These are phyloP conservation scores for Sesamia nonagrioides DNA, from an alignment of 1,140 invertebrate species.

Conservation along the genomic window DNA sequence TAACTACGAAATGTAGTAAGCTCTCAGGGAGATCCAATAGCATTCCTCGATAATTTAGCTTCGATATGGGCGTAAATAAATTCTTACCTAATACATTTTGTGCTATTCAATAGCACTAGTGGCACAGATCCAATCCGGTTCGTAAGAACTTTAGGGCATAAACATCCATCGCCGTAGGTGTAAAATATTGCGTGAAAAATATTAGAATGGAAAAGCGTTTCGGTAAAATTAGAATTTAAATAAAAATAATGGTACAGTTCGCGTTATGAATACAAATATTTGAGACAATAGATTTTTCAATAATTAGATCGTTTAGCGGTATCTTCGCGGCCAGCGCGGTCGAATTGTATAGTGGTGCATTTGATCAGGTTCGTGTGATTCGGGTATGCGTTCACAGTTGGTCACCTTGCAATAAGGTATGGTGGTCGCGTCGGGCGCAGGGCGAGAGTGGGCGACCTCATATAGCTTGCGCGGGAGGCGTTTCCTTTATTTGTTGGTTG, in stretches of 20 bases:
- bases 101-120: conserved; percentile 34
- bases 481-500: conserved; percentile 85
- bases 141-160: conserved; percentile 17
- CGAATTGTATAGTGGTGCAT: conserved; percentile 73
- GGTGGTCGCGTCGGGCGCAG: conserved; percentile 78
- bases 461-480: conserved; percentile 82
- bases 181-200: conserved; percentile 21
- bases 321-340: conserved; percentile 70
- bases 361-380: conserved; percentile 62
- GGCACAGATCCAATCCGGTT: conserved; percentile 36
- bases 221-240: conserved; percentile 28
- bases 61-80: conserved; percentile 19
- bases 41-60: conserved; percentile 28
- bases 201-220: not conserved
- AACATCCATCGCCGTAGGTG: not conserved
- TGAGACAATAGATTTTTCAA: conserved; percentile 62
- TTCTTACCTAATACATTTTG: conserved; percentile 36
- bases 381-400: conserved; percentile 69
- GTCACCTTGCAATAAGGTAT: conserved; percentile 85
- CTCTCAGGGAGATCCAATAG: conserved; percentile 5
- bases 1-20: not conserved
- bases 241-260: conserved; percentile 42
- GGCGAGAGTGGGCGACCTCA: conserved; percentile 85
- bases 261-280: conserved; percentile 52
- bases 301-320: conserved; percentile 81